Base-by-base conservation (phyloP, 2,888 invertebrate genomes). In the Theretra japonica region DNA sequence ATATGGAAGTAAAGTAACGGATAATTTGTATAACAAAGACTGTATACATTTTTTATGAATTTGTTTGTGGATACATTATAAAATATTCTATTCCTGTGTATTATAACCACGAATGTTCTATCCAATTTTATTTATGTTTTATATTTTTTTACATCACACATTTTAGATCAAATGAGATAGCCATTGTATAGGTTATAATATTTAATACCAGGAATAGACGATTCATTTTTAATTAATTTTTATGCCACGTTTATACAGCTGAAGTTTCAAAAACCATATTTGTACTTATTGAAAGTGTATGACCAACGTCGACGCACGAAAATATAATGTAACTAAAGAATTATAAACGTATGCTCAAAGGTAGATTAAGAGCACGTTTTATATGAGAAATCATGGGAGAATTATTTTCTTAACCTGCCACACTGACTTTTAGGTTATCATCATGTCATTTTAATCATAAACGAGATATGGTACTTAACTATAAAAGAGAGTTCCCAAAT, bases 271-370 rank as follows among this genome's bases (percentile, higher is more conserved):
- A 41, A 15, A 41, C 3, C 41, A 11, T 28, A 41, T 41, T 15
- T 41, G 41, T 41, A 41, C 41, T 41, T 41, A 41, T 41, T 41
- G 15, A 53, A 50, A 53, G 53, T 53, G 41, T 53, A 53, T 53
- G 19, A n/a, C 53, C 53, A 5, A 23, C 65, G 23, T 62, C n/a
- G 30, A 60, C 17, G 48, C 65, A 48, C 65, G 21, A 65, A 41
- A 48, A 41, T 33, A 33, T 33, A 15, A 15, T n/a, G 62, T 62
- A 65, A 65, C 65, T 65, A 65, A 65, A 65, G 65, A 65, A 41
- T 48, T 23, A 65, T 48, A 23, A 65, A 65, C 41, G 65, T 65
- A 65, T 65, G 65, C 65, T 65, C 65, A 65, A 65, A 41, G 17
- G 41, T 65, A 65, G 65, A 65, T 23, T 65, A 65, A 65, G 41